Evolutionary conservation across 2,797 vertebrate species (phyloP).

Genomic region (Leptoclinus maculatus): DNA sequence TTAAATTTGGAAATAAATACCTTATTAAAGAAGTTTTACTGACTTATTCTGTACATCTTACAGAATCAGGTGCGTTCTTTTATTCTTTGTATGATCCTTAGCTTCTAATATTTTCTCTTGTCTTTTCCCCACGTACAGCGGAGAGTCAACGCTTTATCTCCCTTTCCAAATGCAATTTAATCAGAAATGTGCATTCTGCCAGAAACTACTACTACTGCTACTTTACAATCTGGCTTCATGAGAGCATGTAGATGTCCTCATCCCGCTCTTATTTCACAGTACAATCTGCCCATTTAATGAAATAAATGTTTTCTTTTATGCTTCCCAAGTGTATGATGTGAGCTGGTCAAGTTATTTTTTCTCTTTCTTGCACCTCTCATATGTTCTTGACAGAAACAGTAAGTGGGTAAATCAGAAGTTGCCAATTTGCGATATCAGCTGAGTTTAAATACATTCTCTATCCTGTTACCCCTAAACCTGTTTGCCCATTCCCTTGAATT

Average conservation of each 20-base stretch:
- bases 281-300: slow-evolving; percentile 14
- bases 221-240: slow-evolving; percentile 8
- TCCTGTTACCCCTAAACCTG: not conserved
- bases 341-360: not conserved
- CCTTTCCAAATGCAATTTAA: slow-evolving; percentile 12
- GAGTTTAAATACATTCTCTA: not conserved
- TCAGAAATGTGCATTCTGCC: slow-evolving; percentile 18
- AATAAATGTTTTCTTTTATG: slow-evolving; percentile 11
- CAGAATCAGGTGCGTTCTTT: not conserved
- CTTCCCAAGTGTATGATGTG: not conserved
- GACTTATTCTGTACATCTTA: slow-evolving; percentile 27
- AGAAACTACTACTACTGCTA: not conserved
- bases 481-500: not conserved
- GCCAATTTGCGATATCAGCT: not conserved
- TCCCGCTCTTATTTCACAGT: slow-evolving; percentile 5
- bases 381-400: not conserved
- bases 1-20: not conserved
- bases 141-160: not conserved
- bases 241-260: not conserved
- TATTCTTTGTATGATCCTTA: not conserved
- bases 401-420: not conserved
- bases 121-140: not conserved
- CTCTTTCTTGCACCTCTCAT: not conserved
- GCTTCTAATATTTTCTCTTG: not conserved
- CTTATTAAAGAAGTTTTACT: not conserved